Evolutionary conservation across 2,797 vertebrate species (phyloP).

Genomic region (Alosa sapidissima): DNA sequence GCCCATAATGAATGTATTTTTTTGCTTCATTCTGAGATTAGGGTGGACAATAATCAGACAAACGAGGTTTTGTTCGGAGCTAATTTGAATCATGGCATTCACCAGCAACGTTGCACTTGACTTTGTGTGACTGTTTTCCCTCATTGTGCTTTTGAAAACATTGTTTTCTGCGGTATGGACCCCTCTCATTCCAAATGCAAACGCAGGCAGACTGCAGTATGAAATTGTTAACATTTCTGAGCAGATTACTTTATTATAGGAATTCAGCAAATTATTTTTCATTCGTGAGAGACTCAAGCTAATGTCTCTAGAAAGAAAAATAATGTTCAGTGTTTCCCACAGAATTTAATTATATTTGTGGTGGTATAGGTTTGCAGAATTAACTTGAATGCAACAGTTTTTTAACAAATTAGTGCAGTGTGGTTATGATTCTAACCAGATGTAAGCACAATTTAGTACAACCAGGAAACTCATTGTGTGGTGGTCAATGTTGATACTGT

Average conservation of each 20-base stretch:
- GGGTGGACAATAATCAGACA: constrained; percentile 65
- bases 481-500: too few species aligned
- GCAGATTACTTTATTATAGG: background rate
- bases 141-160: constrained; percentile 15
- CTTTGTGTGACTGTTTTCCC: constrained; percentile 55
- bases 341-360: too few species aligned
- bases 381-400: too few species aligned
- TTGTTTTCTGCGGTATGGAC: background rate
- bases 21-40: constrained; percentile 7
- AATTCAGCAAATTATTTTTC: background rate
- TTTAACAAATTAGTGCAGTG: too few species aligned
- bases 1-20: background rate
- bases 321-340: too few species aligned
- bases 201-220: background rate
- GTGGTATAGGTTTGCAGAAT: too few species aligned
- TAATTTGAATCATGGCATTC: constrained; percentile 63
- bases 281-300: background rate
- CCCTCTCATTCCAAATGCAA: background rate
- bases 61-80: constrained; percentile 64
- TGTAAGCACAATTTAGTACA: too few species aligned
- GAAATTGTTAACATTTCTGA: background rate
- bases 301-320: background rate
- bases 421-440: too few species aligned
- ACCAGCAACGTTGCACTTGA: constrained; percentile 36
- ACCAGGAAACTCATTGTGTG: too few species aligned